Evolutionary conservation across 2,113 vertebrate genomes (phyloP), one percentile per base, ranked within the genome.

Genomic region (Phyllostomus discolor): DNA sequence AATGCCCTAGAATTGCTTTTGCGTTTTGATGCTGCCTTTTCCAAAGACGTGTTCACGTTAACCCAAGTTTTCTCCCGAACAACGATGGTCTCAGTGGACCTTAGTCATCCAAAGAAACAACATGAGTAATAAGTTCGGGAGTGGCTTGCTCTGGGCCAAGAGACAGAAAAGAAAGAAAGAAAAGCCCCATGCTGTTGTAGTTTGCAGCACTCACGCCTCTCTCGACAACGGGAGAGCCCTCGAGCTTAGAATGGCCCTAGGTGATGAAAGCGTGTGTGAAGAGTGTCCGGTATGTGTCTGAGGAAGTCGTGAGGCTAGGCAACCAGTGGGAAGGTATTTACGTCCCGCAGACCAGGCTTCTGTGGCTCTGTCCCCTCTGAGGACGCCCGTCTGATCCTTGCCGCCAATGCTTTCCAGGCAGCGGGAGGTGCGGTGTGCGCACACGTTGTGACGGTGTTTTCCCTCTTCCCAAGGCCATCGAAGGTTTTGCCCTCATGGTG

Each of bases 401-500:
- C n/a, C 6, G 24, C n/a, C 6, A 17, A 20, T 1, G 41, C 80
- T 93, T 54, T 62, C 72, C 41, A 17, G 31, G 73, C 72, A 7
- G 70, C 62, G 17, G 75, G 54, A 76, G 31, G 46, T 38, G 76
- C 9, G 0, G 41, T 64, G 9, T 10, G 2, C 31, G 67, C 96
- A 79, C 76, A 11, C 91, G 91, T 81, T 24, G 59, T 97, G 88
- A 97, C 96, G 72, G 3, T 41, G 43, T 75, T 93, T 86, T 97
- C 6, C 48, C 28, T 78, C 81, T 28, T 35, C 95, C 91, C 94
- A 98, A 99, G 99, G 99, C 99, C 59, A 99, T 99, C 57, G 99
- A 99, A 97, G 98, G 98, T 95, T 99, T 99, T 41, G 99, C 99
- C 16, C 94, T 99, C 97, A 99, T 99, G 99, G 99, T 99, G 81